Evolutionary conservation across 2,113 vertebrate species (phyloP).

Genomic region (Alosa alosa): DNA sequence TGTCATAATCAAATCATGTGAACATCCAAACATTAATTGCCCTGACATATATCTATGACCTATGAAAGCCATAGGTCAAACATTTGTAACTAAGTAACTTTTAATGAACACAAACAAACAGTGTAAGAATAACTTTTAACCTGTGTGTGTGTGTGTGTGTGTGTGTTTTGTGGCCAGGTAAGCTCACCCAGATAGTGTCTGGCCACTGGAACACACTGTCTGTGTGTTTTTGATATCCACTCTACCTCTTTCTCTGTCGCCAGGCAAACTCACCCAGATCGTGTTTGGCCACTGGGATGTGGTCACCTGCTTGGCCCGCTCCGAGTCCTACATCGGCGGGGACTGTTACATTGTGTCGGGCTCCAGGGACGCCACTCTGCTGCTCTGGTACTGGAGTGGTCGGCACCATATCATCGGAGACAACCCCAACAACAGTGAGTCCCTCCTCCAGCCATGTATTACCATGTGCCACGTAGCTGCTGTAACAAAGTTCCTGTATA

Average conservation of each 20-base stretch:
- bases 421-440: conserved; percentile 99
- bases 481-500: no score
- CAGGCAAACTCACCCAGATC: conserved; percentile 94
- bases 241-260: background rate
- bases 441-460: background rate
- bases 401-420: conserved; percentile 98
- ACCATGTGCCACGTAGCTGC: no score
- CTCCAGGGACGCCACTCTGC: conserved; percentile 91
- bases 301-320: conserved; percentile 94
- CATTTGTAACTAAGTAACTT: no score
- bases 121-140: no score
- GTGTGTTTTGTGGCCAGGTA: background rate
- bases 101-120: no score
- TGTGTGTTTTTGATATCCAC: background rate
- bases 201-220: no score
- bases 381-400: conserved; percentile 99
- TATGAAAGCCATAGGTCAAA: no score
- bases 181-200: no score
- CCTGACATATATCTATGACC: no score
- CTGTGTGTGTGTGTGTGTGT: background rate
- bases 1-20: background rate
- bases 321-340: conserved; percentile 96
- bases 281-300: conserved; percentile 99
- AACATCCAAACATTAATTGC: background rate
- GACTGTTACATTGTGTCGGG: conserved; percentile 99